Base-by-base conservation (phyloP, 2,113 vertebrate species). In the Electrona antarctica region DNA sequence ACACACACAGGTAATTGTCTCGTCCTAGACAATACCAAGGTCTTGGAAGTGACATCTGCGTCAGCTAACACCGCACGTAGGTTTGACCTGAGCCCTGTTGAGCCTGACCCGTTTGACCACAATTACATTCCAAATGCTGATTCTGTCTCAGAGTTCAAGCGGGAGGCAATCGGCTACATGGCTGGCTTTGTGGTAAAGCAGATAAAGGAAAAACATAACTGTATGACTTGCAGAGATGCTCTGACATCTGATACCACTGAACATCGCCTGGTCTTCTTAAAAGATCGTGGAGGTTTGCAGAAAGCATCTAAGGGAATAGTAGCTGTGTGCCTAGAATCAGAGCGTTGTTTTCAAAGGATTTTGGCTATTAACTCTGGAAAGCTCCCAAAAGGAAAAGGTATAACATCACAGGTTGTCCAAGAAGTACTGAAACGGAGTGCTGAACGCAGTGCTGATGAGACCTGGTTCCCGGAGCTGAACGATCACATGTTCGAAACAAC, bases 31-130 rank as follows among this genome's bases (percentile, higher is more conserved):
- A 64, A 64, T 33, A 57, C 60, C 7, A 61, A 54, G 11, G n/a
- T 64, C 12, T 51, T 72, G 21, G 61, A 64, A 14, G 13, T 61
- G 11, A 72, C 70, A 55, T 51, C 70, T 50, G 71, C 71, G 7
- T n/a, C 52, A 48, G n/a, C 59, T 11, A 73, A 49, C 47, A 57
- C 28, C n/a, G 46, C 62, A 41, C 54, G 71, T 28, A 73, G 55
- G 62, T 56, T 55, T 45, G 66, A 64, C 14, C 13, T 73, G 61
- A 15, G 64, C 52, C 54, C 46, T 7, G 61, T 73, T 14, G 70
- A 65, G 28, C 13, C 12, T 9, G 10, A 57, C 10, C 7, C 46
- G 12, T 48, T 41, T 64, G 41, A 58, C n/a, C 45, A 63, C 15
- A 14, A 63, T 15, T 15, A 47, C 45, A 21, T 21, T 21, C 21